A percentile compares a stretch with the other conserved stretches of the same genome.
These are phyloP conservation scores for Ramphastos sulfuratus DNA, from an alignment of 2,113 vertebrate genomes.

Conservation along the genomic window DNA sequence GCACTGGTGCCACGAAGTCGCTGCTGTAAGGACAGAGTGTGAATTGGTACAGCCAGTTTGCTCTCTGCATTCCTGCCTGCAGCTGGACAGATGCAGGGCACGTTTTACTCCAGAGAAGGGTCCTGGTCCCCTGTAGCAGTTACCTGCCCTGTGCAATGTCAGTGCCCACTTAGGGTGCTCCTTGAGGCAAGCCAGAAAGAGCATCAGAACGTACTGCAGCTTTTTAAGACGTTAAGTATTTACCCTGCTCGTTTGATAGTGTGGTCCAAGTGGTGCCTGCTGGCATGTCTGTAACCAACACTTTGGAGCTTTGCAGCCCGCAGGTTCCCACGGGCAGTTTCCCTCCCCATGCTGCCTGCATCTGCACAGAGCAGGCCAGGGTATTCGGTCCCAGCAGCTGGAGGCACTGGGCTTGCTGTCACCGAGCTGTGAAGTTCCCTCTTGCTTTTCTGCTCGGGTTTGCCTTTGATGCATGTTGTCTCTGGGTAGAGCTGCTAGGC, in stretches of 20 bases:
- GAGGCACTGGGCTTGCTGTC: background rate
- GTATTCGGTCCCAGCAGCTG: background rate
- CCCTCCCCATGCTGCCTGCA: background rate
- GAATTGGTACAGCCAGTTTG: background rate
- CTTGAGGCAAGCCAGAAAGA: background rate
- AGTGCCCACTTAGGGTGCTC: background rate
- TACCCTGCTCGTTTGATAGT: background rate
- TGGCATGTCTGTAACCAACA: background rate
- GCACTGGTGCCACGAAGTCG: background rate
- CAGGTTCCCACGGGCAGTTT: background rate
- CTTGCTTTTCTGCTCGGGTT: background rate
- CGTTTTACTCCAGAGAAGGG: background rate
- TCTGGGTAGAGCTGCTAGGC: conserved; percentile 9
- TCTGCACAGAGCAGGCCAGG: background rate
- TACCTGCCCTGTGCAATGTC: background rate
- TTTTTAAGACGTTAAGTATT: conserved; percentile 1
- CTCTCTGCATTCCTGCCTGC: background rate
- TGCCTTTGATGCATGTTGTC: background rate
- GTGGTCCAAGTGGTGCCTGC: background rate
- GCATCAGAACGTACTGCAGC: background rate
- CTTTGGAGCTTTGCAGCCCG: background rate
- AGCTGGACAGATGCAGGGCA: background rate
- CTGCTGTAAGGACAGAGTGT: background rate
- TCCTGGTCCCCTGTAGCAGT: background rate
- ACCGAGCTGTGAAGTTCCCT: background rate